phyloP scores from a whole-genome alignment of 2,113 vertebrate species.

The Chlamydotis undulata region DNA sequence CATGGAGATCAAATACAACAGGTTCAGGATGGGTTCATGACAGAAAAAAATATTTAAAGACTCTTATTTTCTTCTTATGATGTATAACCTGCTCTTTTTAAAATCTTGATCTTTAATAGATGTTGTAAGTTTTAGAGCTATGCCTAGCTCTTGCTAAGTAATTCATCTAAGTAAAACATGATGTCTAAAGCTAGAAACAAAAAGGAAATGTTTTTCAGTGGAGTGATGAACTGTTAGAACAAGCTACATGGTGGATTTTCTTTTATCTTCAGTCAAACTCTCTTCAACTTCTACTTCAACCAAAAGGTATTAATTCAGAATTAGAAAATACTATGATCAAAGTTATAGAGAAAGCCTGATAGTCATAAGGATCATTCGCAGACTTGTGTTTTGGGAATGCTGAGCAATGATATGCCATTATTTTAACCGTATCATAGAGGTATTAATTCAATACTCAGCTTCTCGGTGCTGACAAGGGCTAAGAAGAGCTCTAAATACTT shows the following conservation, averaged over 20 bases:
- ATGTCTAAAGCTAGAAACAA: not conserved
- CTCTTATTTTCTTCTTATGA: not conserved
- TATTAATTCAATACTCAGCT: not conserved
- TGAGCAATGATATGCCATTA: not conserved
- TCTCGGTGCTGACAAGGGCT: not conserved
- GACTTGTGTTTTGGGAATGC: not conserved
- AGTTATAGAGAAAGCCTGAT: not conserved
- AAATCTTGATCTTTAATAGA: not conserved
- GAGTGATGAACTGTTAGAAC: not conserved
- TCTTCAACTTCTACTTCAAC: not conserved
- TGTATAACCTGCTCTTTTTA: not conserved
- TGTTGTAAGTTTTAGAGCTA: not conserved
- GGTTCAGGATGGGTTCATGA: not conserved
- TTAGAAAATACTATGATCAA: not conserved
- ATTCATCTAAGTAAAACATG: not conserved
- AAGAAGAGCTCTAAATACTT: not conserved
- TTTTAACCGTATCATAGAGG: not conserved
- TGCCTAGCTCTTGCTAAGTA: not conserved
- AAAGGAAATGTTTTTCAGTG: not conserved
- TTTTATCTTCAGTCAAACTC: not conserved
- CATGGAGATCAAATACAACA: not conserved
- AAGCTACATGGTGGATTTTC: not conserved
- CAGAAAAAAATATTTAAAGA: not conserved
- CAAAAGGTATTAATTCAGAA: not conserved
- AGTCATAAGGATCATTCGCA: not conserved